Conservation (phyloP, 1,140 invertebrate genomes). For the Phortica variegata region DNA sequence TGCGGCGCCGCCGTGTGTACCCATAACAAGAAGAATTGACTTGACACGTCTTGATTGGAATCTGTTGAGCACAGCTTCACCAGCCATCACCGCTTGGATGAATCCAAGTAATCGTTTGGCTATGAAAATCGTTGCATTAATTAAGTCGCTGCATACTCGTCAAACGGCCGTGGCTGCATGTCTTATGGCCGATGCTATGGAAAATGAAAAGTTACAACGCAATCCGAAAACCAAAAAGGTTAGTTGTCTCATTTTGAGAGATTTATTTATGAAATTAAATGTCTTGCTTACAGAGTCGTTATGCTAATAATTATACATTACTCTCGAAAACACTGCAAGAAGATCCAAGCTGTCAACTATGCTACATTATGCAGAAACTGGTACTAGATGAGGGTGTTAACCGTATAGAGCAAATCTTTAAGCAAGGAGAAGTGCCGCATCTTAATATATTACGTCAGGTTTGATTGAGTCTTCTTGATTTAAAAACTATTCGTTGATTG, state of each 20-base stretch:
- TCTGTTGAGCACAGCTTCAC: conserved; percentile 90
- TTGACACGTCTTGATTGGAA: conserved; percentile 96
- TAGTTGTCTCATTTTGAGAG: neutral
- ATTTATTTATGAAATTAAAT: neutral
- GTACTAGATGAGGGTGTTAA: conserved; percentile 73
- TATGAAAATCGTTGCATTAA: conserved; percentile 77
- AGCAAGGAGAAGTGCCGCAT: conserved; percentile 79
- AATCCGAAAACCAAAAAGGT: conserved; percentile 56
- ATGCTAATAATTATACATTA: conserved; percentile 79
- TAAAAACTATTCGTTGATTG: conserved; percentile 9
- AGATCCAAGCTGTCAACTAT: conserved; percentile 93
- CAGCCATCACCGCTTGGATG: conserved; percentile 96
- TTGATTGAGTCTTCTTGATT: conserved; percentile 25
- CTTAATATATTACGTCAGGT: conserved; percentile 85
- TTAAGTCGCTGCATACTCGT: conserved; percentile 72
- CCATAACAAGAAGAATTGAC: conserved; percentile 93
- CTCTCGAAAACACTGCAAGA: conserved; percentile 90
- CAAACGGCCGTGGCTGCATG: conserved; percentile 88
- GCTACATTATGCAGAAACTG: conserved; percentile 84
- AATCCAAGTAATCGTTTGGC: conserved; percentile 89
- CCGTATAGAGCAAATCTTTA: conserved; percentile 81
- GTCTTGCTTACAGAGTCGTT: conserved; percentile 76
- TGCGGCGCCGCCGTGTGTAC: conserved; percentile 90
- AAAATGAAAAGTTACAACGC: conserved; percentile 60
- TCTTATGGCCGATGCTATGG: conserved; percentile 91